Percentiles rank a stretch among this genome's conserved stretches.
These are phyloP conservation scores for Xenopus borealis DNA, from an alignment of 2,113 vertebrate genomes.

Conservation along the genomic window DNA sequence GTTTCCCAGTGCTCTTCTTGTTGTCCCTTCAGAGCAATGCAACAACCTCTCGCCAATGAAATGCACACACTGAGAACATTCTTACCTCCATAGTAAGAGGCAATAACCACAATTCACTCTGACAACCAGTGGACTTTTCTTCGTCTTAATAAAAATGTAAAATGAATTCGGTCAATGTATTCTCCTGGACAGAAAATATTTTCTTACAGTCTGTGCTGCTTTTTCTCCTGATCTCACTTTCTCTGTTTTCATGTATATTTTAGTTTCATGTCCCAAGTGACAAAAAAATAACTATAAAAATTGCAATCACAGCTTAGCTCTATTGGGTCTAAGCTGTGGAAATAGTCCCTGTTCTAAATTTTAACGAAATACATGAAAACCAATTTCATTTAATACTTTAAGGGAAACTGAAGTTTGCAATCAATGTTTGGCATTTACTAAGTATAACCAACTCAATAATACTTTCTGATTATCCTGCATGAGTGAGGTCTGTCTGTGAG, in stretches of 20 bases:
- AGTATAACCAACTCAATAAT: too few relatives aligned
- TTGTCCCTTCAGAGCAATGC: background rate
- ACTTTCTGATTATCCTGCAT: too few relatives aligned
- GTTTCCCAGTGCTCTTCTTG: background rate
- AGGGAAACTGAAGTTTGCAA: too few relatives aligned
- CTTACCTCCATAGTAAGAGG: background rate
- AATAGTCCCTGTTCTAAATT: background rate
- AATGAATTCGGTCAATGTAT: constrained; percentile 29
- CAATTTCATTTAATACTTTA: too few relatives aligned
- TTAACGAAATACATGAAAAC: too few relatives aligned
- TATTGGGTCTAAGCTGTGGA: constrained; percentile 20
- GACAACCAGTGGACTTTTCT: constrained; percentile 24
- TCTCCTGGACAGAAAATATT: constrained; percentile 30
- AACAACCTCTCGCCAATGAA: constrained; percentile 5
- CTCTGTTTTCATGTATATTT: constrained; percentile 41
- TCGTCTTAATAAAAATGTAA: constrained; percentile 20
- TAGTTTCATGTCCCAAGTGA: constrained; percentile 25
- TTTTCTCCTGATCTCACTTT: constrained; percentile 31
- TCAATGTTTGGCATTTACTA: too few relatives aligned
- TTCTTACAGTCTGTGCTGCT: constrained; percentile 15
- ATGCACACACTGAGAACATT: background rate
- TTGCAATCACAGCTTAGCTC: constrained; percentile 15
- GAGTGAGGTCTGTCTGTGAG: too few relatives aligned
- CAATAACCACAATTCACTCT: constrained; percentile 29
- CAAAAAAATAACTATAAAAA: background rate